Percentiles rank a stretch among this genome's conserved stretches.
Conservation (phyloP, 2,888 invertebrate genomes). For the Blomia tropicalis region DNA sequence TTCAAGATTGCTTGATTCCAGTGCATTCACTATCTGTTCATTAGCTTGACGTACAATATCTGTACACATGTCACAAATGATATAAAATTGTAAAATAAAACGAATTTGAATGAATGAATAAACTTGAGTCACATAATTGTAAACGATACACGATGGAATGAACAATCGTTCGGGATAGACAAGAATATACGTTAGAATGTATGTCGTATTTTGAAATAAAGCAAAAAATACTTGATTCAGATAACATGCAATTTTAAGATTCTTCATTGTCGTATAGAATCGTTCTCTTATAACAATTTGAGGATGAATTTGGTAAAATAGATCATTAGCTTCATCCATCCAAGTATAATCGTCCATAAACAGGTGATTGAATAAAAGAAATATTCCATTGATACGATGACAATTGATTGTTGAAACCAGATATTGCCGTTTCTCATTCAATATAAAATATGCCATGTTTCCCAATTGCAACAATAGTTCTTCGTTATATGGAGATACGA, state of each 20-base stretch:
- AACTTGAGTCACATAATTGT: conserved; percentile 1
- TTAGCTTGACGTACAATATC: conserved; percentile 5
- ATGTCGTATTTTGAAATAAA: not conserved
- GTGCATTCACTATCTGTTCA: not conserved
- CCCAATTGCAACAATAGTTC: not conserved
- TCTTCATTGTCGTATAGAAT: not conserved
- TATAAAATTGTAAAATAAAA: not conserved
- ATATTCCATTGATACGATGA: conserved; percentile 1
- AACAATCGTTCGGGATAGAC: conserved; percentile 5
- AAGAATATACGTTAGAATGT: not conserved
- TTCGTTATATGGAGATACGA: conserved; percentile 10
- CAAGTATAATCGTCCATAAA: conserved; percentile 5
- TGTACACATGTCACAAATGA: not conserved
- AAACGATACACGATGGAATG: not conserved
- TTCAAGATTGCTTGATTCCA: not conserved
- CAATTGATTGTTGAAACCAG: conserved; percentile 3
- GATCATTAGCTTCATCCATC: conserved; percentile 5
- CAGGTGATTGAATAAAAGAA: conserved; percentile 1
- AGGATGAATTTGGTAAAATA: not conserved
- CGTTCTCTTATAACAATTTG: not conserved
- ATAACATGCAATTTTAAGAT: not conserved
- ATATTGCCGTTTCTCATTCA: conserved; percentile 9
- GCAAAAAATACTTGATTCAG: not conserved
- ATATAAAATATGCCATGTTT: conserved; percentile 4
- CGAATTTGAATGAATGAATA: conserved; percentile 7